phyloP scores from a whole-genome alignment of 2,888 invertebrate genomes.

The Eupithecia insigniata region DNA sequence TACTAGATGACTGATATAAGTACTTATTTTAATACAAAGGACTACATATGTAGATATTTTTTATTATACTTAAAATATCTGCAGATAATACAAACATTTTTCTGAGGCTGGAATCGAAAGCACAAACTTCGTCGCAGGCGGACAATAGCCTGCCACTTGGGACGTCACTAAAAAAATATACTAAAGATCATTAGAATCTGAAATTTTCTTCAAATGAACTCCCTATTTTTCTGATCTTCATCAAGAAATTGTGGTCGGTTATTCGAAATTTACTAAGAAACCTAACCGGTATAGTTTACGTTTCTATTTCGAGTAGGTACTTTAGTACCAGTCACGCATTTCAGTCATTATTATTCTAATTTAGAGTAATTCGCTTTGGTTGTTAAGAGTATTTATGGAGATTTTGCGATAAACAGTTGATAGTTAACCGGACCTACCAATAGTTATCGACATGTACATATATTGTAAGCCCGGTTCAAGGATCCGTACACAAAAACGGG shows the following conservation, averaged over 20 bases:
- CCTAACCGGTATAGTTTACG: not conserved
- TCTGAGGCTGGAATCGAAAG: no score
- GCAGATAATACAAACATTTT: no score
- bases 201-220: not conserved
- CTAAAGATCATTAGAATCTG: no score
- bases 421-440: not conserved
- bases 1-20: no score
- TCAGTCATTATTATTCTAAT: slow-evolving; percentile 10
- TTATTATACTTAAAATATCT: no score
- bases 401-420: not conserved
- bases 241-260: not conserved
- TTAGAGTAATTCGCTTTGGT: not conserved
- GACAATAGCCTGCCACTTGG: no score
- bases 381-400: slow-evolving; percentile 9
- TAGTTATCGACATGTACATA: not conserved
- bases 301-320: slow-evolving; percentile 1
- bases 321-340: slow-evolving; percentile 7
- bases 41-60: no score
- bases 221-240: not conserved
- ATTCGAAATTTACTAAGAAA: slow-evolving; percentile 1
- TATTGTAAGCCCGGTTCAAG: not conserved
- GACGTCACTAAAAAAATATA: no score
- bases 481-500: not conserved
- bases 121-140: no score
- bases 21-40: no score